Conservation (phyloP, 1,140 invertebrate species). For the Nephotettix cincticeps region DNA sequence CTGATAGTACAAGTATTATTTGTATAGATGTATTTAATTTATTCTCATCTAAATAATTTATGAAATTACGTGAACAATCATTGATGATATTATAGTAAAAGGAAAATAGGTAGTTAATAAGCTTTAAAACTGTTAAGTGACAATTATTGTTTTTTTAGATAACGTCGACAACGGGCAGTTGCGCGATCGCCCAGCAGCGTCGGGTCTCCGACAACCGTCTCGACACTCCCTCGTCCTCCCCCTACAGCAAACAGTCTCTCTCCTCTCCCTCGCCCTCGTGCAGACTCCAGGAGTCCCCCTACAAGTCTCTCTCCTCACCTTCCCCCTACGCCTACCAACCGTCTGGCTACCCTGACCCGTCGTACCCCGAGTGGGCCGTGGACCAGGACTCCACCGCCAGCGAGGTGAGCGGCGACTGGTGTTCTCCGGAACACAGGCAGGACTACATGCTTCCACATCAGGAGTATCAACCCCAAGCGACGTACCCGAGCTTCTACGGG, state of each 20-base stretch:
- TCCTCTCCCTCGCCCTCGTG: neutral
- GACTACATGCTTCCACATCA: neutral
- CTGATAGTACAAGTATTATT: too few relatives aligned
- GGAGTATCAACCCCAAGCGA: neutral
- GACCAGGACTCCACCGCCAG: conserved; percentile 19
- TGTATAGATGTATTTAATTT: too few relatives aligned
- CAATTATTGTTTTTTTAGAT: conserved; percentile 50
- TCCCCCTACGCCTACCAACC: neutral
- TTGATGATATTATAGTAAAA: too few relatives aligned
- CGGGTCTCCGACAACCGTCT: conserved; percentile 17
- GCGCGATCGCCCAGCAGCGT: conserved; percentile 53
- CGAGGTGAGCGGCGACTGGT: conserved; percentile 17
- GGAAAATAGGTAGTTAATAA: too few relatives aligned
- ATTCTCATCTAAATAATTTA: too few relatives aligned
- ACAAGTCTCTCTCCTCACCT: conserved; percentile 3
- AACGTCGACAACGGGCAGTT: conserved; percentile 63
- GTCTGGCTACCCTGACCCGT: neutral
- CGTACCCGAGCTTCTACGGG: neutral
- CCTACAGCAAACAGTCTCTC: neutral
- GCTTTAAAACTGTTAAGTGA: too few relatives aligned
- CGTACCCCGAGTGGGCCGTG: conserved; percentile 10
- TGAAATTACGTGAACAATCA: too few relatives aligned
- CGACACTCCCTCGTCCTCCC: neutral
- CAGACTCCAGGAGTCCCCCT: neutral
- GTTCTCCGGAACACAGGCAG: neutral